phyloP scores from a whole-genome alignment of 2,113 vertebrate genomes.

The Syrrhaptes paradoxus region DNA sequence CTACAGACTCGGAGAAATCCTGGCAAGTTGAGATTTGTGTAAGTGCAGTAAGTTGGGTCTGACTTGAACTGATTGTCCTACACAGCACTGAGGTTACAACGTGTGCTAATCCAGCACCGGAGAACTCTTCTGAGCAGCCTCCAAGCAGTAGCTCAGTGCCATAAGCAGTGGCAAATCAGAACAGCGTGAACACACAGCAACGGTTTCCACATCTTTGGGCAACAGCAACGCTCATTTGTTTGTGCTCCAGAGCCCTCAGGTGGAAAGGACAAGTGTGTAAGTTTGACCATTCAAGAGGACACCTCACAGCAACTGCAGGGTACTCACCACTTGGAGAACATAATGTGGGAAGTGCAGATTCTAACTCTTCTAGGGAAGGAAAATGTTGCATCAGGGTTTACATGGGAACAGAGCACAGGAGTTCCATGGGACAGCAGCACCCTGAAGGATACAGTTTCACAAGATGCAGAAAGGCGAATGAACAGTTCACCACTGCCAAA shows the following conservation, averaged over 20 bases:
- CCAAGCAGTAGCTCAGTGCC: not conserved
- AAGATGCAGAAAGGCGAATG: not conserved
- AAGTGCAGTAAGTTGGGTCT: not conserved
- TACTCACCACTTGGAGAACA: not conserved
- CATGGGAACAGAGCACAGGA: not conserved
- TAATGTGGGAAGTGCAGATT: not conserved
- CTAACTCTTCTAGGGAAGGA: not conserved
- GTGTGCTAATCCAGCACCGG: not conserved
- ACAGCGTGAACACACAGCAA: not conserved
- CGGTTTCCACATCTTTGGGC: not conserved
- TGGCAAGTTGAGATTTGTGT: not conserved
- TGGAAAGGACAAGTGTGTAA: not conserved
- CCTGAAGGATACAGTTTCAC: not conserved
- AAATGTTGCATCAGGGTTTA: not conserved
- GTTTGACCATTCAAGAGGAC: not conserved
- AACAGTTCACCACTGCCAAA: slow-evolving; percentile 43
- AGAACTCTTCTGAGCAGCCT: not conserved
- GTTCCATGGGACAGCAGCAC: not conserved
- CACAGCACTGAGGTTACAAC: not conserved
- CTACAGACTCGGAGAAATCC: not conserved
- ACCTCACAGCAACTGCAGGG: not conserved
- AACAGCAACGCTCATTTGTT: not conserved
- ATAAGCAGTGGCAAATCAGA: not conserved
- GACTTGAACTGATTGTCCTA: not conserved
- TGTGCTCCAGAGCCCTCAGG: not conserved